Base-by-base conservation (phyloP, 1,140 invertebrate genomes). In the Ceratitis capitata region DNA sequence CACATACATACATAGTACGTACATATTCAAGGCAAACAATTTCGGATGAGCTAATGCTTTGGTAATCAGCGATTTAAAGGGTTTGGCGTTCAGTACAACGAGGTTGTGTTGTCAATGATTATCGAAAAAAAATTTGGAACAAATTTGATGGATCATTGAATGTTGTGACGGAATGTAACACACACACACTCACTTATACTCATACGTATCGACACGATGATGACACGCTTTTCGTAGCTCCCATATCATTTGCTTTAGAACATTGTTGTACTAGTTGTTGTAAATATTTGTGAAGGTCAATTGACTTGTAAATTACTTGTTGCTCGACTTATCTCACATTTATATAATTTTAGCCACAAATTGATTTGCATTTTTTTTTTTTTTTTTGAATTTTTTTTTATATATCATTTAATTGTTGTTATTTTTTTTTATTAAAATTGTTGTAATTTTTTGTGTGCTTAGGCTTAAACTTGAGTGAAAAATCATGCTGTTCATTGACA, bases 121-220 rank as follows among this genome's bases (percentile, higher is more conserved):
- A 58, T 83, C 82, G n/a, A n/a, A n/a, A n/a, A n/a, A 83, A 83
- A 83, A 83, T 83, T 83, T 83, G 82, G 82, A 58, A 58, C 82
- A 83, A 83, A 83, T 83, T 83, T 83, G 82, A 83, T 83, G 82
- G 82, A 83, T 83, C 82, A 58, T 58, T 83, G 45, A 58, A 51
- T 23, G 47, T 51, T 78, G 10, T 78, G 69, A 78, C 69, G 69
- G 45, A 78, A 78, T 45, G 39, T 47, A 35, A 16, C 69, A 32
- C 69, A 23, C n/a, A 23, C 19, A 45, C 2, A 74, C 14, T 1
- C 9, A 45, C 12, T 19, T 19, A n/a, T 1, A 56, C n/a, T n/a
- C n/a, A n/a, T 56, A 42, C 35, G 9, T 19, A 19, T 14, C 16
- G 9, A 56, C 45, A 47, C n/a, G n/a, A n/a, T n/a, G n/a, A n/a